Evolutionary conservation across 2,113 vertebrate genomes (phyloP).

Genomic region (Rafetus swinhoei): DNA sequence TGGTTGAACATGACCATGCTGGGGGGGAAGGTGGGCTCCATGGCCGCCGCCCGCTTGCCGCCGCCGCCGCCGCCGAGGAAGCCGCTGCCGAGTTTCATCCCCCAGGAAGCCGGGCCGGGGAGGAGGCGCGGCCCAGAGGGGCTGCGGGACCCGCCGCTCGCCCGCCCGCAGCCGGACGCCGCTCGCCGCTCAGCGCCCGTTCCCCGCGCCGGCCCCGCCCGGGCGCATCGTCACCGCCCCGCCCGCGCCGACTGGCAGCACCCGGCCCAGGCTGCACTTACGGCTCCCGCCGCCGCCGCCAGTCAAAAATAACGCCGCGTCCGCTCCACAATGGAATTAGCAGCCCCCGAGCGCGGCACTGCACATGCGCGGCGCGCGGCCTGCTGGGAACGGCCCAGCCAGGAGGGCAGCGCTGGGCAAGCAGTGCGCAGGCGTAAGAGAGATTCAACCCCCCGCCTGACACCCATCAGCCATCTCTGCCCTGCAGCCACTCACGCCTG

Average conservation of each 20-base stretch:
- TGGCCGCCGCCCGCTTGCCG: constrained; percentile 88
- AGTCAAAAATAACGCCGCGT: constrained; percentile 78
- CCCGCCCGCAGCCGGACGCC: constrained; percentile 50
- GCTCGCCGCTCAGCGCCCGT: constrained; percentile 52
- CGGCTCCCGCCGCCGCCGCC: constrained; percentile 73
- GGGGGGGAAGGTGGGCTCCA: constrained; percentile 93
- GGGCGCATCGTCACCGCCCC: constrained; percentile 50
- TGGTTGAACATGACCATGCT: constrained; percentile 98
- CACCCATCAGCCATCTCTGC: not conserved
- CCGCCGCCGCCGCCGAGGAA: constrained; percentile 87
- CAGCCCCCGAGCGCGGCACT: constrained; percentile 60
- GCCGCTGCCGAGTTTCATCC: constrained; percentile 93
- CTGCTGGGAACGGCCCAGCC: constrained; percentile 68
- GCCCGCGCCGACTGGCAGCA: constrained; percentile 20
- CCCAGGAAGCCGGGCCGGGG: constrained; percentile 59
- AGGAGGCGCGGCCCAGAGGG: constrained; percentile 44
- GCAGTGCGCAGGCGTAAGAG: constrained; percentile 62
- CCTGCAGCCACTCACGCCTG: not conserved
- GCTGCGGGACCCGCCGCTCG: constrained; percentile 60
- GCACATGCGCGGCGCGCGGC: constrained; percentile 77
- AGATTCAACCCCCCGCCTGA: accelerated
- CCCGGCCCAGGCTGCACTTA: constrained; percentile 63
- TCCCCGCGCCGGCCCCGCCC: constrained; percentile 41
- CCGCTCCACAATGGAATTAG: constrained; percentile 85
- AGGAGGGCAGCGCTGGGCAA: constrained; percentile 35